Evolutionary conservation across 2,888 invertebrate genomes (phyloP), one percentile per base, ranked within the genome.

Genomic region (Stenurella melanura): DNA sequence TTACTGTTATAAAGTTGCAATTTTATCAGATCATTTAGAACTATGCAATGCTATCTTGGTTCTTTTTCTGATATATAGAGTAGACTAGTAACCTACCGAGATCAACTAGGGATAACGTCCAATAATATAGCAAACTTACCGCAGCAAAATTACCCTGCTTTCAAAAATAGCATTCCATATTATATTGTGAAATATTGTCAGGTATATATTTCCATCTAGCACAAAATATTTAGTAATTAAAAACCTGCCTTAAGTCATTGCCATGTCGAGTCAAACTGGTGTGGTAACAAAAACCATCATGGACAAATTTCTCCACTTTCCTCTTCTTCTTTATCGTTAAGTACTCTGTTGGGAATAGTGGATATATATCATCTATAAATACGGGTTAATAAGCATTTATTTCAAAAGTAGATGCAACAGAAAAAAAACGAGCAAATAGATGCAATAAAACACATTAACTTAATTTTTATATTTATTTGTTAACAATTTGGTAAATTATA

Each of bases 221-320:
- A 50, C 50, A 15, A 26, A 34, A 42, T n/a, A 50, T 63, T 17
- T 10, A 34, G 0, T 17, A 30, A 34, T 11, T 30, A 80, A 15
- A 56, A 72, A 61, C 63, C 30, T 54, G 63, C 50, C 60, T 63
- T 30, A 72, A 19, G n/a, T 7, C 17, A 12, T 54, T 42, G 12
- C 60, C 21, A 15, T 57, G 17, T 57, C 74, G 66, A n/a, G 74
- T 71, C 26, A 78, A 58, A 72, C 76, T 77, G 67, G 74, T 78
- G 58, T 78, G 72, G 56, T 78, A 78, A 18, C 70, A 78, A 56
- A 78, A 78, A 54, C 78, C 78, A 12, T 74, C 34, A 72, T 76
- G 74, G n/a, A 78, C 42, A 50, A 78, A 61, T 78, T 70, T 78
- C 73, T 66, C 66, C n/a, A 66, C 19, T 70, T 73, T 56, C 19